Evolutionary conservation across 2,797 vertebrate genomes (phyloP).

Genomic region (Acanthis flammea): DNA sequence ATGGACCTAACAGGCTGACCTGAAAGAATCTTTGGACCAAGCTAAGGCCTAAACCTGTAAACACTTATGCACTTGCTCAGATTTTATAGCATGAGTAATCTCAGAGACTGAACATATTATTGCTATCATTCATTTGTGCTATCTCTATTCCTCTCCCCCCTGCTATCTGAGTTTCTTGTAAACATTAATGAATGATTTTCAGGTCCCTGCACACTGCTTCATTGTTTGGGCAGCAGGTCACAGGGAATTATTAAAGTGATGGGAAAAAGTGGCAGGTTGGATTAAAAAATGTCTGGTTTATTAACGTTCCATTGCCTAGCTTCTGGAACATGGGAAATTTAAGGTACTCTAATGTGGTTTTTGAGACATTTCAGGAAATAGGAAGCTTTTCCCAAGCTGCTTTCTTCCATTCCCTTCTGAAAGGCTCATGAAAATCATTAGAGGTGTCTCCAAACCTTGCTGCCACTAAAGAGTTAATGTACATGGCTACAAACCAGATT

Average conservation of each 20-base stretch:
- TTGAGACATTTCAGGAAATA: not conserved
- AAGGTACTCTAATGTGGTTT: not conserved
- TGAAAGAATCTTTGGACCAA: not conserved
- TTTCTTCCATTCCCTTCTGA: not conserved
- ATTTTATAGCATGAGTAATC: not conserved
- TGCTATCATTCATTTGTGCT: not conserved
- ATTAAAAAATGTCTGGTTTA: not conserved
- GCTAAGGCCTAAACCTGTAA: not conserved
- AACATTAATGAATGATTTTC: constrained; percentile 12
- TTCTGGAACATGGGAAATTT: not conserved
- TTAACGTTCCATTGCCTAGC: not conserved
- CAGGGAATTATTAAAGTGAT: not conserved
- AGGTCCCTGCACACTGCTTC: not conserved
- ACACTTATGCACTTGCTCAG: not conserved
- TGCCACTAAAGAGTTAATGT: constrained; percentile 13
- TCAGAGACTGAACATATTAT: not conserved
- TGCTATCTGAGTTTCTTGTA: not conserved
- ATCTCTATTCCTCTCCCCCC: not conserved
- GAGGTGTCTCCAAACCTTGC: not conserved
- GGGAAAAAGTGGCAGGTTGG: not conserved
- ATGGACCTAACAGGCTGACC: not conserved
- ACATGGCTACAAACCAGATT: constrained; percentile 26
- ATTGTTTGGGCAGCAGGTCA: not conserved
- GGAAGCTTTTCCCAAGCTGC: not conserved
- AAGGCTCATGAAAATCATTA: not conserved